These are phyloP conservation scores for Echinometra lucunter DNA, from an alignment of 53 echinoderm and acorn worm genomes.

Conservation along the genomic window DNA sequence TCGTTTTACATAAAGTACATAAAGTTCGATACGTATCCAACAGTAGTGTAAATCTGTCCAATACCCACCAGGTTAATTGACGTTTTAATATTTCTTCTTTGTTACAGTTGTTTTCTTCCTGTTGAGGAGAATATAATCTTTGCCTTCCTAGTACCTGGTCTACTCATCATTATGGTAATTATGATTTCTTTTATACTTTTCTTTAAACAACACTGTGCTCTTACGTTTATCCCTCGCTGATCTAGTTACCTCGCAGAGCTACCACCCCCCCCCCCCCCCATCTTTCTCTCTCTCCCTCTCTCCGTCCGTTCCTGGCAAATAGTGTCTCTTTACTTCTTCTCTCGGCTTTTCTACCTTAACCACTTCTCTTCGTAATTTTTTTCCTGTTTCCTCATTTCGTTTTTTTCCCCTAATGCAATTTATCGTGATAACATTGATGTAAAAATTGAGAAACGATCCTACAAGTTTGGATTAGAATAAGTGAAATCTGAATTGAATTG, in stretches of 20 bases:
- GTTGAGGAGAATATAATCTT: slow-evolving; percentile 73
- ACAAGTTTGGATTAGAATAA: too few species aligned
- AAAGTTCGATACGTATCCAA: too few species aligned
- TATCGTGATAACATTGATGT: too few species aligned
- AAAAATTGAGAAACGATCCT: too few species aligned
- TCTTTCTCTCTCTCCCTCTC: too few species aligned
- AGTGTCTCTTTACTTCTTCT: background rate
- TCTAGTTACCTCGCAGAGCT: too few species aligned
- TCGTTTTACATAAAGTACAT: too few species aligned
- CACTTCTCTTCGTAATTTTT: background rate
- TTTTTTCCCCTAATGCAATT: background rate
- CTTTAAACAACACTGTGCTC: too few species aligned
- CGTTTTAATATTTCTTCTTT: background rate
- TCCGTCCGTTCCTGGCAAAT: background rate
- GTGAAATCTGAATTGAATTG: too few species aligned
- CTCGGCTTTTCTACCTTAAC: background rate
- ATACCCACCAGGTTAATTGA: too few species aligned
- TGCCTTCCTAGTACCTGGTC: slow-evolving; percentile 83
- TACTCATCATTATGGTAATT: slow-evolving; percentile 80
- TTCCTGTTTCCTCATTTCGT: background rate
- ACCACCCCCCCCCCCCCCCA: slow-evolving; percentile 56
- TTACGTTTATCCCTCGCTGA: too few species aligned
- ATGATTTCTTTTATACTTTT: background rate
- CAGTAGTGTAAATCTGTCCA: too few species aligned
- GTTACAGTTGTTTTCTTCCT: slow-evolving; percentile 79